Evolutionary conservation across 2,797 vertebrate genomes (phyloP).

Genomic region (Falco naumanni): DNA sequence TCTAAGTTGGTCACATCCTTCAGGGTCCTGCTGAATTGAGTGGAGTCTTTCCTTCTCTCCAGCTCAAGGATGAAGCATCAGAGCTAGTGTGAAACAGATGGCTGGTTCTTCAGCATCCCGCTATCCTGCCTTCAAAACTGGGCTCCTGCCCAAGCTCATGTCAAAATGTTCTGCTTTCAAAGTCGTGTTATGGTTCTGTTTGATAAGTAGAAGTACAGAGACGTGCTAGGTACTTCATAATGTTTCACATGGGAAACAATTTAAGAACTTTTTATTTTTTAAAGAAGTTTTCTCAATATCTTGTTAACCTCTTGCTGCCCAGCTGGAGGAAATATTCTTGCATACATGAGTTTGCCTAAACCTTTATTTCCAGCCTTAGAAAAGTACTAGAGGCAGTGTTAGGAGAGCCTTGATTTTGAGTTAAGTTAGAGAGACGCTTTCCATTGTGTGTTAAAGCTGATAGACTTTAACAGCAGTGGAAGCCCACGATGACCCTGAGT

Average conservation of each 20-base stretch:
- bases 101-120: neutral
- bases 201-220: neutral
- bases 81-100: neutral
- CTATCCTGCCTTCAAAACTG: neutral
- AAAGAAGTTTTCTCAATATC: neutral
- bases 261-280: neutral
- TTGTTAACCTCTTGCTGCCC: neutral
- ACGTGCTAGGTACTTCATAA: neutral
- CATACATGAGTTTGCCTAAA: neutral
- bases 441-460: neutral
- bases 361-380: neutral
- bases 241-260: neutral
- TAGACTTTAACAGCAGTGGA: neutral
- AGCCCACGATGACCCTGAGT: neutral
- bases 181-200: neutral
- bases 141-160: neutral
- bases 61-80: neutral
- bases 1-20: slow-evolving; percentile 27
- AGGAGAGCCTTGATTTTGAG: neutral
- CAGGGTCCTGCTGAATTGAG: neutral
- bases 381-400: neutral
- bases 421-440: neutral
- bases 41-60: neutral
- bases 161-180: slow-evolving; percentile 33
- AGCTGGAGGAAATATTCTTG: neutral